Percentiles rank a stretch among this genome's conserved stretches.
These are phyloP conservation scores for Nyleta sp. DNA, from an alignment of 2,888 invertebrate species.

Conservation along the genomic window DNA sequence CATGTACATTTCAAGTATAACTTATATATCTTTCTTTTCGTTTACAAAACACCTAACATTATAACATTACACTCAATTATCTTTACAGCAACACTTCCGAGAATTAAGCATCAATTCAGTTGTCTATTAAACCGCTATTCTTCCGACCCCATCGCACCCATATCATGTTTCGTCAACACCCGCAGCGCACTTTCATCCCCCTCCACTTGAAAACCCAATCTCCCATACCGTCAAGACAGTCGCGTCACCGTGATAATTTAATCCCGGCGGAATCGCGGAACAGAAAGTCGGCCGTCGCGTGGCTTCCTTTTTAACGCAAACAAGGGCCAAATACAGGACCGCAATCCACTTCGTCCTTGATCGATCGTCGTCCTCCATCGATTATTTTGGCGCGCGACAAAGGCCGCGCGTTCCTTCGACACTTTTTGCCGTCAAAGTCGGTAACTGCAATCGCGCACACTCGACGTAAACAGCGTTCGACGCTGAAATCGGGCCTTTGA, in stretches of 20 bases:
- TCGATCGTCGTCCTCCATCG: constrained; percentile 1
- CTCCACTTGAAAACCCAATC: constrained; percentile 55
- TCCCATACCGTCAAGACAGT: constrained; percentile 58
- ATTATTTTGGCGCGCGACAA: constrained; percentile 16
- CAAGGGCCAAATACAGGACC: too few relatives aligned
- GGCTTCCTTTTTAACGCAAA: too few relatives aligned
- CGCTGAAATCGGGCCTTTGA: constrained; percentile 26
- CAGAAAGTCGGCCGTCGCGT: constrained; percentile 53
- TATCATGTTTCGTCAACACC: constrained; percentile 37
- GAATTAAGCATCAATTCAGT: background rate
- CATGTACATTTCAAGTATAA: too few relatives aligned
- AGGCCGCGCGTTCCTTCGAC: constrained; percentile 1
- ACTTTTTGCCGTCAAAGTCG: constrained; percentile 5
- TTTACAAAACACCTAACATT: too few relatives aligned
- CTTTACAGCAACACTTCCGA: too few relatives aligned
- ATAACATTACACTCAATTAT: too few relatives aligned
- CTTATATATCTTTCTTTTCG: too few relatives aligned
- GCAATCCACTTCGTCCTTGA: background rate
- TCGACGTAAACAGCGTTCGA: constrained; percentile 21
- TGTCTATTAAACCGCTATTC: constrained; percentile 1
- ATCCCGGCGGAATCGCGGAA: constrained; percentile 58
- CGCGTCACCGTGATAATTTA: constrained; percentile 65
- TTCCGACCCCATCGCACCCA: constrained; percentile 20
- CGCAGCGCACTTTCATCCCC: constrained; percentile 20
- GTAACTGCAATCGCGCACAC: background rate